phyloP scores from a whole-genome alignment of 2,797 vertebrate species.

The Margarornis squamiger region DNA sequence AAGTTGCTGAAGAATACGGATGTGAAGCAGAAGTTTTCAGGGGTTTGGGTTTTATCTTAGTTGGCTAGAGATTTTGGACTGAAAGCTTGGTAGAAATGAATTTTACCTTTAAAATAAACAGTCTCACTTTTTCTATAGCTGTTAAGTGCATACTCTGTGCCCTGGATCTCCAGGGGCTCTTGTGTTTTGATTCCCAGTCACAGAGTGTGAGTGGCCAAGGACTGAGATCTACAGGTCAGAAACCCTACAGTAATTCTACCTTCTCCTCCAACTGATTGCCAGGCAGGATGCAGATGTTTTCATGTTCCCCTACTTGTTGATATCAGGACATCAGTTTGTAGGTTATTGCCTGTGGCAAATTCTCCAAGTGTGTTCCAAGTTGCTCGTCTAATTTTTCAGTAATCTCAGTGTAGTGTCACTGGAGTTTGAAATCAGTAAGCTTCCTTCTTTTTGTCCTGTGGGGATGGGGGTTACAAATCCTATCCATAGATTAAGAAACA shows the following conservation, averaged over 20 bases:
- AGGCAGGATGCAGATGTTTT: not conserved
- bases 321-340: not conserved
- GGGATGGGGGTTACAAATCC: accelerated
- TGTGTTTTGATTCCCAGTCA: not conserved
- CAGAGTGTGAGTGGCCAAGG: not conserved
- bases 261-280: not conserved
- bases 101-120: not conserved
- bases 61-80: not conserved
- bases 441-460: not conserved
- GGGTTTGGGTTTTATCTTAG: not conserved
- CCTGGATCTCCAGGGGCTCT: not conserved
- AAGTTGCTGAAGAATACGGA: not conserved
- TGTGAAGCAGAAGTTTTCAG: not conserved
- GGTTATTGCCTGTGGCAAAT: not conserved
- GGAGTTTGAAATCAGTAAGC: not conserved
- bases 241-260: not conserved
- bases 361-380: not conserved
- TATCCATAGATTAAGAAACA: not conserved
- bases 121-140: not conserved
- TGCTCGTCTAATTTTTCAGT: not conserved
- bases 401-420: not conserved
- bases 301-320: not conserved
- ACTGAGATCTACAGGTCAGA: not conserved
- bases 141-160: no score
- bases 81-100: not conserved